phyloP scores from a whole-genome alignment of 2,888 invertebrate species.

The Trachelus tabidus region DNA sequence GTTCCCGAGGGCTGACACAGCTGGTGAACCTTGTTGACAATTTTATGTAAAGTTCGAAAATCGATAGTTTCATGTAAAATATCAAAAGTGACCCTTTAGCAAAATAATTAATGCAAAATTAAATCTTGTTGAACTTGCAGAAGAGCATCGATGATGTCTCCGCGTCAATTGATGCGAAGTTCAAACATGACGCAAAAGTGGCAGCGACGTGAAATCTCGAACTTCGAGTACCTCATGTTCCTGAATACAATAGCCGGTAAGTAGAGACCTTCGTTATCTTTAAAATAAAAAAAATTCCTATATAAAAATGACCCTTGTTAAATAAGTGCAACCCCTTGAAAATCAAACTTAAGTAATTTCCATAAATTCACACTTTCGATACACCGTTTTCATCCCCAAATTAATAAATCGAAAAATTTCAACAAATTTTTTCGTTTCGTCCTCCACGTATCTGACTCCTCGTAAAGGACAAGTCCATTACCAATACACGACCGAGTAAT shows the following conservation, averaged over 20 bases:
- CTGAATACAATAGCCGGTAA: conserved; percentile 98
- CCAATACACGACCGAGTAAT: background rate
- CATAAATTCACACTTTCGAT: background rate
- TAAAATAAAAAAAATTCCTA: background rate
- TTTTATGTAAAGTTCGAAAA: background rate
- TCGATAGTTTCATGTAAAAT: background rate
- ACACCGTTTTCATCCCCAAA: background rate
- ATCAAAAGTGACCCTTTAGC: background rate
- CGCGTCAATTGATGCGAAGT: conserved; percentile 97
- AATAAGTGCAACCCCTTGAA: background rate
- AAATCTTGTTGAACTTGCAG: conserved; percentile 61
- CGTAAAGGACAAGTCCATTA: background rate
- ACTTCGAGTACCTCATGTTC: conserved; percentile 99
- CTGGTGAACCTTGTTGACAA: background rate
- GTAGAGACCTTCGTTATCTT: conserved; percentile 41
- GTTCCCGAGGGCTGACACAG: background rate
- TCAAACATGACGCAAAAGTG: conserved; percentile 99
- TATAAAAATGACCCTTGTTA: background rate
- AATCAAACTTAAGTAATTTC: background rate
- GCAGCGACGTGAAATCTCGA: conserved; percentile 98
- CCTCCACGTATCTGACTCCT: background rate
- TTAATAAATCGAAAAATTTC: background rate
- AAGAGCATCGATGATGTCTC: conserved; percentile 98
- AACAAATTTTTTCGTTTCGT: background rate
- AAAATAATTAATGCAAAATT: background rate